Conservation (phyloP, 2,797 vertebrate species). For the Acanthiza pusilla region DNA sequence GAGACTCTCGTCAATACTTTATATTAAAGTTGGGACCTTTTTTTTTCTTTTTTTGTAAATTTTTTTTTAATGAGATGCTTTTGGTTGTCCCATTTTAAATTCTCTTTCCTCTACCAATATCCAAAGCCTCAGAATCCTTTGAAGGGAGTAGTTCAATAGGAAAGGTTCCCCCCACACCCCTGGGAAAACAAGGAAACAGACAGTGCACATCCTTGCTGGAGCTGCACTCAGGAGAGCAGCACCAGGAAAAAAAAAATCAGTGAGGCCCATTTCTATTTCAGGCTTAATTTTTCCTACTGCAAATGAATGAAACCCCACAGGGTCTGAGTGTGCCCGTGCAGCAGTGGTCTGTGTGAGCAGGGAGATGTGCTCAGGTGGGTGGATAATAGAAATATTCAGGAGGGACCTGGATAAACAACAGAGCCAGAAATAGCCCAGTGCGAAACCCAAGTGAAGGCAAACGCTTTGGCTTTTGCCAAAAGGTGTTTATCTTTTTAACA, state of each 20-base stretch:
- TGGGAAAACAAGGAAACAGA: neutral
- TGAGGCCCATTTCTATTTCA: neutral
- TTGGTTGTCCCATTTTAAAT: neutral
- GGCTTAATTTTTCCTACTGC: neutral
- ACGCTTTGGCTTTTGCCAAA: neutral
- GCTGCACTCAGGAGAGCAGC: neutral
- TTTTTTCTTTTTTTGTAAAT: neutral
- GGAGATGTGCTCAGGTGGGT: neutral
- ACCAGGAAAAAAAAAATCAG: neutral
- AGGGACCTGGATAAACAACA: neutral
- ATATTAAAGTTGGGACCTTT: neutral
- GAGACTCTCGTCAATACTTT: neutral
- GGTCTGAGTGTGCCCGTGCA: neutral
- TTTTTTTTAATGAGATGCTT: neutral
- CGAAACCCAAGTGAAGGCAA: slow-evolving; percentile 20
- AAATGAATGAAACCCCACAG: neutral
- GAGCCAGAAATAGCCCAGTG: neutral
- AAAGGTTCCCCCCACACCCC: neutral
- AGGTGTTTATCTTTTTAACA: neutral
- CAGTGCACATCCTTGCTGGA: neutral
- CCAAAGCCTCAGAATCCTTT: neutral
- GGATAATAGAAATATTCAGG: neutral
- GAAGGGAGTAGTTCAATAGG: neutral
- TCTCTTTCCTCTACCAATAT: neutral
- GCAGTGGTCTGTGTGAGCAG: neutral